These are phyloP conservation scores for Rhinogobius similis DNA, from an alignment of 2,113 vertebrate genomes.

Conservation along the genomic window DNA sequence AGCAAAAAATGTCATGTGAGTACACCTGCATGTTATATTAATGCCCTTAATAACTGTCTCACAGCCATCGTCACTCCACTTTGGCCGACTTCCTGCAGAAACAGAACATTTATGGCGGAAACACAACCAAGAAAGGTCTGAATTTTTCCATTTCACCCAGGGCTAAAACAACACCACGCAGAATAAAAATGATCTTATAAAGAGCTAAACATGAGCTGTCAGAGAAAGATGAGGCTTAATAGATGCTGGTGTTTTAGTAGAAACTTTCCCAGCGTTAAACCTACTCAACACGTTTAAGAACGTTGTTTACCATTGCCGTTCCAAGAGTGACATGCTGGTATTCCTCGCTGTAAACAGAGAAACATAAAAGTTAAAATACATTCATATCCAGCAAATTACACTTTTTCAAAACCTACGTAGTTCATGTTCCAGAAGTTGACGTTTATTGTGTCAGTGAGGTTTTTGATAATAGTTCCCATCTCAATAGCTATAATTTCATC, in stretches of 20 bases:
- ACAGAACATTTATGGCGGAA: not conserved
- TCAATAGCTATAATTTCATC: constrained; percentile 63
- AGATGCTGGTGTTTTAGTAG: too few relatives aligned
- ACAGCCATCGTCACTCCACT: constrained; percentile 70
- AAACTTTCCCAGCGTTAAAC: not conserved
- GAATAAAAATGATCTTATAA: too few relatives aligned
- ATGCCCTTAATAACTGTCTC: rapidly evolving
- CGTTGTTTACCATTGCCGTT: constrained; percentile 59
- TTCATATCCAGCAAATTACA: not conserved
- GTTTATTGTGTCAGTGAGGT: constrained; percentile 58
- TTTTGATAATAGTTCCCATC: constrained; percentile 52
- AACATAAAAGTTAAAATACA: not conserved
- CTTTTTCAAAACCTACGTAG: constrained; percentile 44
- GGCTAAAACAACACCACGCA: too few relatives aligned
- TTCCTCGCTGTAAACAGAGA: constrained; percentile 35
- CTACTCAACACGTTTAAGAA: not conserved
- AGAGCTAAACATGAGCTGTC: too few relatives aligned
- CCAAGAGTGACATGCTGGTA: constrained; percentile 66
- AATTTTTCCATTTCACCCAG: not conserved
- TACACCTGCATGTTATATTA: constrained; percentile 53
- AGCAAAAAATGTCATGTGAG: constrained; percentile 77
- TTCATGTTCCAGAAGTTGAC: constrained; percentile 27
- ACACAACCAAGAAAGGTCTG: not conserved
- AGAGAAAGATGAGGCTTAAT: too few relatives aligned
- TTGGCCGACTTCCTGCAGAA: constrained; percentile 50